phyloP scores from a whole-genome alignment of 2,888 invertebrate species.

The Scotopteryx bipunctaria region DNA sequence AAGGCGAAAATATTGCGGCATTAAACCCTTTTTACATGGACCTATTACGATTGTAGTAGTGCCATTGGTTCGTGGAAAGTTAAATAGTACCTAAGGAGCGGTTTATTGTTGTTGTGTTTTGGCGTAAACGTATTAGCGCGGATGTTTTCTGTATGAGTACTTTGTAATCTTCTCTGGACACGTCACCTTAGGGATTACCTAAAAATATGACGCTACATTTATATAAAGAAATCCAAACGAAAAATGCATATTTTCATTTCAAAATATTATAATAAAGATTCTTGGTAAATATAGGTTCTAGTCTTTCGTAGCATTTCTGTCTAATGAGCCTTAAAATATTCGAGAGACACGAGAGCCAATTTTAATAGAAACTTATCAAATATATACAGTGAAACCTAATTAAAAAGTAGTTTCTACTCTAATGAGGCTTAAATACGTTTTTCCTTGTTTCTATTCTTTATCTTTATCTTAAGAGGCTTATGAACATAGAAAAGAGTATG shows the following conservation, averaged over 20 bases:
- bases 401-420: background rate
- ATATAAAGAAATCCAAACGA: too few species aligned
- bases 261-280: background rate
- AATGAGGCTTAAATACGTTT: too few species aligned
- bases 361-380: background rate
- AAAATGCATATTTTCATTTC: background rate
- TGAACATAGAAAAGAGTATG: background rate
- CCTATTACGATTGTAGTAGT: too few species aligned
- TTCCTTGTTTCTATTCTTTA: background rate
- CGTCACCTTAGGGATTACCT: too few species aligned
- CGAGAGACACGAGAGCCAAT: background rate
- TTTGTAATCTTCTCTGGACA: too few species aligned
- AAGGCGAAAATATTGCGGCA: background rate
- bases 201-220: too few species aligned
- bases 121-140: too few species aligned
- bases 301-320: slow-evolving; percentile 11
- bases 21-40: background rate
- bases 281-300: background rate
- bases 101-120: too few species aligned
- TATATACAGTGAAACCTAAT: background rate
- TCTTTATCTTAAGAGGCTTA: background rate
- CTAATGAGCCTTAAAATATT: background rate
- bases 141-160: too few species aligned
- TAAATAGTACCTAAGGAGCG: too few species aligned
- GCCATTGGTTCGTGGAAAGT: too few species aligned